Base-by-base conservation (phyloP, 2,113 vertebrate genomes). In the Pelmatolapia mariae region DNA sequence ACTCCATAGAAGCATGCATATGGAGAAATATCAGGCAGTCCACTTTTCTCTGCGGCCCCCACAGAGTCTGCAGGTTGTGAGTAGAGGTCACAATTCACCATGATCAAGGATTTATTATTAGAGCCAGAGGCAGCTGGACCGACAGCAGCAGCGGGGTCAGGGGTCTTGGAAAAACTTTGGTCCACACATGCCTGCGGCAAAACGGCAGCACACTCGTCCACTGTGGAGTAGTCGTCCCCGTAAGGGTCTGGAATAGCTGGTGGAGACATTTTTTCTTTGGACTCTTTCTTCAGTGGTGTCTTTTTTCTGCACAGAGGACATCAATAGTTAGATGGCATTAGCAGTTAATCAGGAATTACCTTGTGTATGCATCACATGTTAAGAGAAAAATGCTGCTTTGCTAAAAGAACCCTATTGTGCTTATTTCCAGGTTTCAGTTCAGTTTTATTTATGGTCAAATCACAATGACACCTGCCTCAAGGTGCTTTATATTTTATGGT, bases 1-100 rank as follows among this genome's bases (percentile, higher is more conserved):
- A 95, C 87, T 76, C 97, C 97, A 43, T 99, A 99, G 95, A 97
- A 99, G 88, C 98, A 99, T 4, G 98, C 98, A n/a, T 99, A 99
- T 0, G 98, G 98, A 16, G 97, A 96, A 91, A 99, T 99, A 92
- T 95, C 91, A 5, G 80, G 66, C 52, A 86, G 2, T 0, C 86
- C 80, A 0, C 86, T 85, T 15, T 47, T 91, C 4, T 43, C 13
- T 31, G 52, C 88, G 22, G 63, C 90, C 54, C 89, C 89, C 16
- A 79, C 18, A 19, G 89, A 89, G 8, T 90, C 94, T 53, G n/a
- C 31, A 0, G 93, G 84, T 4, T 8, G 40, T 3, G 90, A 91
- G 92, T 96, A 96, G 57, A 91, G 88, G 24, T 96, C 95, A 15
- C 96, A 95, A 26, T 86, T 93, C 87, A 93, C 86, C 82, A 93